Evolutionary conservation across 1,140 invertebrate species (phyloP), one percentile per base, ranked within the genome.

Genomic region (Papilio xuthus): DNA sequence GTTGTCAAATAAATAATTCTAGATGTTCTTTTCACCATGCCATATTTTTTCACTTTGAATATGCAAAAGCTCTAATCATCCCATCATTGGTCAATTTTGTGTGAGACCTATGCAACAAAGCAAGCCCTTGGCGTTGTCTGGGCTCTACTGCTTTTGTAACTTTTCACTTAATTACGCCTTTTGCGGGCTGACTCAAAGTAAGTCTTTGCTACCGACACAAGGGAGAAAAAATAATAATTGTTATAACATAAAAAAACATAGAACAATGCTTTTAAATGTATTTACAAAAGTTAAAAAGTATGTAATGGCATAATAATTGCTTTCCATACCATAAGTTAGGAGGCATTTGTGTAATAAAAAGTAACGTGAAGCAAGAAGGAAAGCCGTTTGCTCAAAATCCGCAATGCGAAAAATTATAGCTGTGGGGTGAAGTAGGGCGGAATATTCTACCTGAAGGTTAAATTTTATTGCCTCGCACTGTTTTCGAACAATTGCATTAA

Each of bases 401-500:
- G 91, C 91, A 93, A 91, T 93, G 90, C 90, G 90, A 92, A 92
- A 93, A 93, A 92, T 93, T 90, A 93, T 90, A 84, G 86, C 86
- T 84, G 86, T 85, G 85, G 86, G 87, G 89, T 86, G 86, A 90
- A 92, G 86, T 90, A 84, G 88, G 86, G 85, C 85, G 88, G 85
- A 89, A 88, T 91, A 89, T 92, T 90, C 86, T 86, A 92, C 91
- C 90, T 93, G 90, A 90, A 91, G 89, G 91, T 90, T 88, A 90
- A 89, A 91, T 90, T 93, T 92, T 92, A 93, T 92, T 88, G 87
- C 88, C 86, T 79, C 81, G 85, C 87, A 84, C 86, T 89, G 90
- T 92, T 92, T 90, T 90, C 88, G 86, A 93, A 90, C 90, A 91
- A 92, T 93, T 90, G 90, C 91, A 93, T 92, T 92, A 92, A 92